phyloP scores from a whole-genome alignment of 2,888 invertebrate species.

The Athripsodes cinereus region DNA sequence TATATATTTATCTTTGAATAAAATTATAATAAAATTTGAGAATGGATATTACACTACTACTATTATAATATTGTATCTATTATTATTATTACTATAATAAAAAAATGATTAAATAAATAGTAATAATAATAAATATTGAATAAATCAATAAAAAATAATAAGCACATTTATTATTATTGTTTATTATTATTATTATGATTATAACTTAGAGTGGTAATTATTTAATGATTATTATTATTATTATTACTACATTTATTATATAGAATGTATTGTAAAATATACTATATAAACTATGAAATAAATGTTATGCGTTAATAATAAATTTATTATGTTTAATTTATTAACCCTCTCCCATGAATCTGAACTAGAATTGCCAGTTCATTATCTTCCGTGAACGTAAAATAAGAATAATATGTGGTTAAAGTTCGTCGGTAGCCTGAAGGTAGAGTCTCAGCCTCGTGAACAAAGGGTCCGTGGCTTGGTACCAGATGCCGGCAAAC shows the following conservation, averaged over 20 bases:
- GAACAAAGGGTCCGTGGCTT: no score
- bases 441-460: no score
- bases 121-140: neutral
- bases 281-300: constrained; percentile 54
- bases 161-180: constrained; percentile 50
- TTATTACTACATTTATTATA: constrained; percentile 3
- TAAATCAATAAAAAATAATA: constrained; percentile 14
- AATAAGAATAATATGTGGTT: no score
- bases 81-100: constrained; percentile 23
- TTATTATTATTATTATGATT: constrained; percentile 38
- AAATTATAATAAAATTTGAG: constrained; percentile 23
- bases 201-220: no score
- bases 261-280: constrained; percentile 54
- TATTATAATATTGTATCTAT: constrained; percentile 27
- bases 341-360: no score
- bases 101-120: constrained; percentile 16
- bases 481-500: no score
- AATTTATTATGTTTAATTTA: constrained; percentile 32
- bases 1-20: constrained; percentile 22
- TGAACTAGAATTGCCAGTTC: no score
- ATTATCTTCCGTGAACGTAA: no score
- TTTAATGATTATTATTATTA: constrained; percentile 46
- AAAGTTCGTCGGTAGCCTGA: no score
- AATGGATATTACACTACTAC: constrained; percentile 19
- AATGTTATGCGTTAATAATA: constrained; percentile 69